These are phyloP conservation scores for Deroptyus accipitrinus DNA, from an alignment of 2,113 vertebrate species.

Conservation along the genomic window DNA sequence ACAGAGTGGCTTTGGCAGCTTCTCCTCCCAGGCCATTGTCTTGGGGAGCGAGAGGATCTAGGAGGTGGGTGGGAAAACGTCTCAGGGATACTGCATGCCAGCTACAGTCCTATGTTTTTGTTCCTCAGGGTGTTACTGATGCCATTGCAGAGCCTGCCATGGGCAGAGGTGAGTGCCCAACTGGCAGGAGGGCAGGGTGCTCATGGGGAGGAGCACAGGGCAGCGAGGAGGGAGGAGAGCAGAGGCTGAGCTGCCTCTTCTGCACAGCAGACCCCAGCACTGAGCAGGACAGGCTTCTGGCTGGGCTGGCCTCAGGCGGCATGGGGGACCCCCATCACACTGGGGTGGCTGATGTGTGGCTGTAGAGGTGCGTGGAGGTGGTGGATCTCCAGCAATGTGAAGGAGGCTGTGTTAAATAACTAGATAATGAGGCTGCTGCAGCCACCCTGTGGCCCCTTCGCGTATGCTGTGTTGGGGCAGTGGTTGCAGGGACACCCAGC, in stretches of 20 bases:
- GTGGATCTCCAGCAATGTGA: not conserved
- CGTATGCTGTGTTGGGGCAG: not conserved
- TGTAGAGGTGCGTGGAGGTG: not conserved
- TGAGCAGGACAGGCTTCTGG: not conserved
- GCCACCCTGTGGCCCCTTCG: not conserved
- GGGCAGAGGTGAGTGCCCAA: conserved; percentile 1
- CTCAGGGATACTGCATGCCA: not conserved
- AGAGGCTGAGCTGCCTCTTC: not conserved
- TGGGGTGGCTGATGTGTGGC: not conserved
- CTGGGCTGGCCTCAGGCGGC: not conserved
- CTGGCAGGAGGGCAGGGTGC: not conserved
- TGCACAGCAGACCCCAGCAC: not conserved
- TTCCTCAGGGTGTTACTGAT: conserved; percentile 36
- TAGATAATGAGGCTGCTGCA: not conserved
- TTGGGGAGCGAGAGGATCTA: not conserved
- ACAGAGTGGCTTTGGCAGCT: not conserved
- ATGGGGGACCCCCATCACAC: rapidly evolving
- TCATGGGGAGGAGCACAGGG: not conserved
- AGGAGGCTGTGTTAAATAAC: not conserved
- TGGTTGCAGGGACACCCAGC: not conserved
- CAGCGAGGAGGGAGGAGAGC: not conserved
- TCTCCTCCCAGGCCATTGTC: not conserved
- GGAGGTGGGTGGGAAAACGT: not conserved
- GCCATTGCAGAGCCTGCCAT: not conserved
- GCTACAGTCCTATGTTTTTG: not conserved